Conservation (phyloP, 2,888 invertebrate genomes). For the Parochlus steinenii region DNA sequence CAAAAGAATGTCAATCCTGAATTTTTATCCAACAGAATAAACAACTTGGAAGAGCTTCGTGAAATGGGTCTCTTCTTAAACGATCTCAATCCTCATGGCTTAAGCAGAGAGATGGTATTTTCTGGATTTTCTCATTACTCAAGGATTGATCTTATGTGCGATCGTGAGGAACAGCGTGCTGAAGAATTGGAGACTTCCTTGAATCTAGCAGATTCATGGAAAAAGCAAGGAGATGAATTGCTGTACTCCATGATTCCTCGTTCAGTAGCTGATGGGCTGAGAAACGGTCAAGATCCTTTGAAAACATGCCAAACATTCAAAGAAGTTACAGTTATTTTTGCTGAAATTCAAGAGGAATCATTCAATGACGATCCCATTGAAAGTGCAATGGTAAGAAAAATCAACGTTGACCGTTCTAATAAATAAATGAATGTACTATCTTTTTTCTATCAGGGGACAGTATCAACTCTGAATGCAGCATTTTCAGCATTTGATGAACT, state of each 20-base stretch:
- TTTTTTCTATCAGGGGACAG: too few relatives aligned
- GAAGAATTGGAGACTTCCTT: constrained; percentile 63
- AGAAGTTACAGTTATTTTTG: constrained; percentile 30
- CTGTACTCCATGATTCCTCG: constrained; percentile 86
- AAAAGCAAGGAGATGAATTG: constrained; percentile 67
- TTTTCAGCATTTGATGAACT: constrained; percentile 72
- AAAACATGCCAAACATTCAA: constrained; percentile 58
- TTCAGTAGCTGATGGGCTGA: constrained; percentile 63
- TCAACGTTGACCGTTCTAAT: too few relatives aligned
- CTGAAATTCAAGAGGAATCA: constrained; percentile 35
- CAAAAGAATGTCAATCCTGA: neutral
- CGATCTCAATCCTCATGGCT: constrained; percentile 70
- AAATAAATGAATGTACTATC: too few relatives aligned
- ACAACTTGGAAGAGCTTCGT: constrained; percentile 66
- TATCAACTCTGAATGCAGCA: constrained; percentile 69
- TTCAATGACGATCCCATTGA: constrained; percentile 43
- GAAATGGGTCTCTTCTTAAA: constrained; percentile 64
- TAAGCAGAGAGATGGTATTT: constrained; percentile 66
- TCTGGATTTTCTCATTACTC: constrained; percentile 36
- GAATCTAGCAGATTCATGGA: constrained; percentile 65
- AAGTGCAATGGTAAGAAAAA: constrained; percentile 40
- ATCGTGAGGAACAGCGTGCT: constrained; percentile 64
- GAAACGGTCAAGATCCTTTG: constrained; percentile 56
- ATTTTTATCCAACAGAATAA: constrained; percentile 41
- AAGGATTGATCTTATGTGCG: constrained; percentile 62